Evolutionary conservation across 2,113 vertebrate genomes (phyloP).

Genomic region (Mesitornis unicolor): DNA sequence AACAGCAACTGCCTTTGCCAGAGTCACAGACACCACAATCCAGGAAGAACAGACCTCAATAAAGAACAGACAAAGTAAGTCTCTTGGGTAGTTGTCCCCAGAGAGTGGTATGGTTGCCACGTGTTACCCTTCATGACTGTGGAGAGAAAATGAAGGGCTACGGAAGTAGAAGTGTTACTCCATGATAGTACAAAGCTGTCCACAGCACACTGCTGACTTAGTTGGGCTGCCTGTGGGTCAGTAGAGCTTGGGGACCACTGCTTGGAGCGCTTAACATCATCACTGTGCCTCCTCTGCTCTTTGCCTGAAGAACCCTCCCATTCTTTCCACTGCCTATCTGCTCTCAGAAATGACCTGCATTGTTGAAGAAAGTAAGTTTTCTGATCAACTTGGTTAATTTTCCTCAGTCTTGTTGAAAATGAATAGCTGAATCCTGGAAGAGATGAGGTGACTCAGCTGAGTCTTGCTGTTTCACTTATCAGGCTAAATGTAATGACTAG

Average conservation of each 20-base stretch:
- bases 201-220: background rate
- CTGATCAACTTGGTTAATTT: background rate
- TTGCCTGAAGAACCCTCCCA: background rate
- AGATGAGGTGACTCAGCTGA: background rate
- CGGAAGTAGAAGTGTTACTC: background rate
- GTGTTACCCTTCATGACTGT: background rate
- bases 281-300: background rate
- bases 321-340: background rate
- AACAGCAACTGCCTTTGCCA: constrained; percentile 94
- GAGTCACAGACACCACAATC: constrained; percentile 93
- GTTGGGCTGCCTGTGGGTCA: background rate
- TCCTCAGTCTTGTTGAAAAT: background rate
- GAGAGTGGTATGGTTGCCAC: background rate
- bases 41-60: constrained; percentile 97
- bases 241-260: background rate
- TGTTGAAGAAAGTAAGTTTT: background rate
- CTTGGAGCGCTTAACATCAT: background rate
- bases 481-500: background rate
- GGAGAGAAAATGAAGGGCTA: background rate
- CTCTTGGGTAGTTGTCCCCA: background rate
- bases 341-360: background rate
- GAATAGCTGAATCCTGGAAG: background rate
- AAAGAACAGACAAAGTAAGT: constrained; percentile 98
- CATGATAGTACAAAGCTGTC: background rate
- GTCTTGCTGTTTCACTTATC: background rate